Percentiles rank a stretch among this genome's conserved stretches.
phyloP scores from a whole-genome alignment of 2,797 vertebrate species.

The Oceanodroma leucorhoa region DNA sequence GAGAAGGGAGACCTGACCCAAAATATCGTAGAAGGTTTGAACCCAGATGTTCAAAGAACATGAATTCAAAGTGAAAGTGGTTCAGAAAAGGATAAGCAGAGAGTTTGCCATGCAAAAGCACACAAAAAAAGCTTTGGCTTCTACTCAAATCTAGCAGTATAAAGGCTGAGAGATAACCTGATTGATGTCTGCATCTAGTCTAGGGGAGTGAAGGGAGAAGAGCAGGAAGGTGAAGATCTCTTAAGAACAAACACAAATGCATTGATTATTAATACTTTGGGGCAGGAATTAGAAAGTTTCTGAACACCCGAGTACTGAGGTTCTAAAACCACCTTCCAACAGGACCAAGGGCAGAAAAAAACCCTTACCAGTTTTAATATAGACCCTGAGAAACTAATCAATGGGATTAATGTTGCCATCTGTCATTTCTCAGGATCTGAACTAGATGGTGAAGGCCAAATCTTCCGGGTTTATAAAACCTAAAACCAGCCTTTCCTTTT shows the following conservation, averaged over 20 bases:
- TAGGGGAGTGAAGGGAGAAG: not conserved
- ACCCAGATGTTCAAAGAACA: not conserved
- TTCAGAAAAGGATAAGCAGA: not conserved
- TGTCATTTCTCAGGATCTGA: not conserved
- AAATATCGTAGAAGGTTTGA: not conserved
- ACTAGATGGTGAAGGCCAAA: not conserved
- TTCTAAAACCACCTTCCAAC: not conserved
- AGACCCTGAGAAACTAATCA: not conserved
- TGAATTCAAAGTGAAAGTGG: not conserved
- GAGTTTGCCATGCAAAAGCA: not conserved
- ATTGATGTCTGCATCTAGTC: not conserved
- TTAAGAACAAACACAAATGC: not conserved
- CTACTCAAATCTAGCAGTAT: not conserved
- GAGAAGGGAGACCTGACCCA: not conserved
- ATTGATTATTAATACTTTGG: not conserved
- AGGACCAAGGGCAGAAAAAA: not conserved
- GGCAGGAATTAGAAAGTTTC: not conserved
- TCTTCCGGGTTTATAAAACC: not conserved
- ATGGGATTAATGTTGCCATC: not conserved
- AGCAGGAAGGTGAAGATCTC: not conserved
- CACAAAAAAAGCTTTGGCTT: not conserved
- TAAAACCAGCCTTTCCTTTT: not conserved
- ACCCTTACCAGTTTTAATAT: fast-evolving
- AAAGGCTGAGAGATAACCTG: not conserved
- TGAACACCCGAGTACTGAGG: not conserved